These are phyloP conservation scores for Netelia fuscicornis DNA, from an alignment of 2,888 invertebrate species.

Conservation along the genomic window DNA sequence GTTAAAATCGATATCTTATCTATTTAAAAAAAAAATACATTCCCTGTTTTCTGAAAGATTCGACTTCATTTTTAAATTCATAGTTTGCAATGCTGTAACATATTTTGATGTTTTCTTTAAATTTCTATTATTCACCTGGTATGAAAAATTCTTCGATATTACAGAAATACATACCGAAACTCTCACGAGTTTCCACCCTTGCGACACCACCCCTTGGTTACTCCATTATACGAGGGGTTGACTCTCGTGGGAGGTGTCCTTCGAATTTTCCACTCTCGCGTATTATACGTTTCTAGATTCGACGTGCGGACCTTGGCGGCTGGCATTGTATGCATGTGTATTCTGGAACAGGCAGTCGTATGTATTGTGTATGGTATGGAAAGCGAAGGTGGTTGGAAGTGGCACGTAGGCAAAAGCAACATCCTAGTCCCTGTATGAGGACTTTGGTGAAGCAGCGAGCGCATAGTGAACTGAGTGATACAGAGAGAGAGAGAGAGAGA, in stretches of 20 bases:
- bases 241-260: slow-evolving; percentile 78
- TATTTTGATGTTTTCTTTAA: background rate
- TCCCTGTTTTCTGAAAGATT: too few species aligned
- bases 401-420: slow-evolving; percentile 68
- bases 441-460: slow-evolving; percentile 64
- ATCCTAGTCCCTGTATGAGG: slow-evolving; percentile 55
- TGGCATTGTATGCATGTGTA: slow-evolving; percentile 63
- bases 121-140: background rate
- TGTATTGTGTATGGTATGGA: slow-evolving; percentile 62
- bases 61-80: background rate
- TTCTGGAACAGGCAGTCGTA: slow-evolving; percentile 18
- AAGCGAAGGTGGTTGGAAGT: slow-evolving; percentile 65
- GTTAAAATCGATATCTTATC: too few species aligned
- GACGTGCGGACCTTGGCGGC: slow-evolving; percentile 72
- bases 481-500: background rate
- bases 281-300: slow-evolving; percentile 80
- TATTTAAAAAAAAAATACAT: too few species aligned
- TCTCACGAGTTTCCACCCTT: slow-evolving; percentile 40
- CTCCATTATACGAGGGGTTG: slow-evolving; percentile 64
- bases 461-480: slow-evolving; percentile 37
- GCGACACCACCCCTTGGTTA: slow-evolving; percentile 39
- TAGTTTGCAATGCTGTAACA: background rate
- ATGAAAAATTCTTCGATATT: background rate
- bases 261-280: slow-evolving; percentile 81
- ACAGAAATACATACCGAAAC: slow-evolving; percentile 31